A percentile compares a stretch with the other conserved stretches of the same genome.
Conservation (phyloP, 1,140 invertebrate genomes). For the Brachionus rubens region DNA sequence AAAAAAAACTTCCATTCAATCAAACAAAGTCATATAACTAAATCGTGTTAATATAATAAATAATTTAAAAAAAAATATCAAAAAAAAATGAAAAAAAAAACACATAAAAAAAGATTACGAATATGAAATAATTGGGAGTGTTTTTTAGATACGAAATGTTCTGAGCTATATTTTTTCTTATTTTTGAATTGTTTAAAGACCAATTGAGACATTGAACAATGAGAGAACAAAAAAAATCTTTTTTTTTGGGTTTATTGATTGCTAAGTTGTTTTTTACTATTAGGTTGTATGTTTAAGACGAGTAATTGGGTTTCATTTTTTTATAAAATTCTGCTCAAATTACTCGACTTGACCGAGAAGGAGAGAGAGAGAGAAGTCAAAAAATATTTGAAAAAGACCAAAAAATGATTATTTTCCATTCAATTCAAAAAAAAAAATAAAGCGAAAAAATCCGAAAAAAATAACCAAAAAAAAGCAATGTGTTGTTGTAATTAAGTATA, state of each 20-base stretch:
- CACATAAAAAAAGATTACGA: constrained; percentile 2
- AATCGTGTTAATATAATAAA: constrained; percentile 27
- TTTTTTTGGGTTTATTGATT: too few relatives aligned
- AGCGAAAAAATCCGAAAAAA: neutral
- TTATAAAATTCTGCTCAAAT: too few relatives aligned
- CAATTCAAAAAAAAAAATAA: too few relatives aligned
- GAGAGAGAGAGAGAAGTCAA: too few relatives aligned
- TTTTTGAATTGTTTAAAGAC: neutral
- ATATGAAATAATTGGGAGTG: neutral
- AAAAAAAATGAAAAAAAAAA: constrained; percentile 32
- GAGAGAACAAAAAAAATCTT: too few relatives aligned
- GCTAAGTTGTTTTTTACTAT: too few relatives aligned
- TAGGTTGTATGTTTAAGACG: too few relatives aligned
- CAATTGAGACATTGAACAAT: too few relatives aligned
- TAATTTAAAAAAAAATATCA: constrained; percentile 23
- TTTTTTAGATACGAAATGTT: neutral
- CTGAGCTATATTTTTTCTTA: neutral
- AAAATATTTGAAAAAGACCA: neutral
- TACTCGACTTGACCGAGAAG: too few relatives aligned
- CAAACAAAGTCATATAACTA: constrained; percentile 24
- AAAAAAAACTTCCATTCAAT: constrained; percentile 25
- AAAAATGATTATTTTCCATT: neutral
- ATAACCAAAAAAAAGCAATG: neutral
- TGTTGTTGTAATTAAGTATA: constrained; percentile 28
- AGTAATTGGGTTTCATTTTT: too few relatives aligned